phyloP scores from a whole-genome alignment of 2,113 vertebrate genomes.

The Raja brachyura region DNA sequence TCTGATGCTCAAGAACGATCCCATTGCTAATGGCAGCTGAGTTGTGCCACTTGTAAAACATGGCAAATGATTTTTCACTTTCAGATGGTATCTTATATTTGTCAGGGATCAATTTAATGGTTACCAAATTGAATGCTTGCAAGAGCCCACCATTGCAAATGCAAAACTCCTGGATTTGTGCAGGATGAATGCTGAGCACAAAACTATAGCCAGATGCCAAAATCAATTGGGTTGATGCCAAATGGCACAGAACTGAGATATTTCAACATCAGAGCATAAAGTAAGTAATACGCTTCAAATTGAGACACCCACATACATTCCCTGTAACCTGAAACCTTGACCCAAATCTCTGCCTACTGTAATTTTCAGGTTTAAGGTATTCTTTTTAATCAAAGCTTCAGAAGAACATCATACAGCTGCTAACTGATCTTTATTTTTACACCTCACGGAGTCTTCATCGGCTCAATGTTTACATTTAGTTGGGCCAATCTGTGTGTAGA shows the following conservation, averaged over 20 bases:
- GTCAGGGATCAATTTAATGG: not conserved
- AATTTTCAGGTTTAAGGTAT: not conserved
- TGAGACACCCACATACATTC: conserved; percentile 2
- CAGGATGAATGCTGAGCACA: not conserved
- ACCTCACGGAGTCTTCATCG: not conserved
- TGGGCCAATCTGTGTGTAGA: not conserved
- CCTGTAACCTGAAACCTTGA: not conserved
- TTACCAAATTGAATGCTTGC: not conserved
- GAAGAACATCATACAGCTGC: not conserved
- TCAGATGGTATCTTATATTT: not conserved
- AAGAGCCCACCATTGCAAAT: not conserved
- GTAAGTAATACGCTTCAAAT: conserved; percentile 26
- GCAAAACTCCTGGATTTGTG: not conserved
- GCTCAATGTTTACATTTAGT: not conserved
- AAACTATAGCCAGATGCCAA: not conserved
- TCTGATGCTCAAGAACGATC: not conserved
- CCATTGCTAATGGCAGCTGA: not conserved
- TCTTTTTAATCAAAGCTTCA: not conserved
- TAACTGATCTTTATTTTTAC: not conserved
- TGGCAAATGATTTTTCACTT: not conserved
- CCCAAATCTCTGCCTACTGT: not conserved
- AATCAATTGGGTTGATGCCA: conserved; percentile 21
- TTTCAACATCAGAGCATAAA: conserved; percentile 24
- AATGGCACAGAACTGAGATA: conserved; percentile 26
- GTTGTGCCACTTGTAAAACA: not conserved